Evolutionary conservation across 2,113 vertebrate genomes (phyloP).

Genomic region (Coryphaenoides rupestris): DNA sequence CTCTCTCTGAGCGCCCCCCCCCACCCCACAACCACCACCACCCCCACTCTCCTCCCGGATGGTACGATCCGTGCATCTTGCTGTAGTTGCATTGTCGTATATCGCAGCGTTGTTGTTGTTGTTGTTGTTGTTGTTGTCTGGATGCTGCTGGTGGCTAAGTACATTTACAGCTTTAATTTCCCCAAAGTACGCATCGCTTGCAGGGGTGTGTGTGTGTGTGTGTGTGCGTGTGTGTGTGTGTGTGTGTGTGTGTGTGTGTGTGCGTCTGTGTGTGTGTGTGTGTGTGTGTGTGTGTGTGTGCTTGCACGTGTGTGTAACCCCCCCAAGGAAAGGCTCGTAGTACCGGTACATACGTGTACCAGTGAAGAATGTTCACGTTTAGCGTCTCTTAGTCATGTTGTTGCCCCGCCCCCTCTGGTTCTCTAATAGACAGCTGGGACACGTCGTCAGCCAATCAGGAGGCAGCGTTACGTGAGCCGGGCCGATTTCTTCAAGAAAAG

Average conservation of each 20-base stretch:
- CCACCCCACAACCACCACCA: too few species aligned
- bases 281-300: conserved; percentile 23
- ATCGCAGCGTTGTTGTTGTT: background rate
- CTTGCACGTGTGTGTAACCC: conserved; percentile 23
- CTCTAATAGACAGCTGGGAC: conserved; percentile 77
- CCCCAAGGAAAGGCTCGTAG: too few species aligned
- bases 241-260: conserved; percentile 23
- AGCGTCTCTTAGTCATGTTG: conserved; percentile 54
- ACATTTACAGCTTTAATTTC: conserved; percentile 69
- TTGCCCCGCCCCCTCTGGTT: conserved; percentile 74
- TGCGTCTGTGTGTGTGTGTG: conserved; percentile 23
- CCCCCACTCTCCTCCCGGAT: too few species aligned
- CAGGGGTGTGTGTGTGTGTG: conserved; percentile 53
- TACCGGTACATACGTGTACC: too few species aligned
- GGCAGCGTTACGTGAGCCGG: conserved; percentile 81
- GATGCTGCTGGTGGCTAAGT: conserved; percentile 28
- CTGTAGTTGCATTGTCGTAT: background rate
- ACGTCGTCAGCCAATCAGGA: conserved; percentile 83
- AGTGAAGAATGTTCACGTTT: conserved; percentile 78
- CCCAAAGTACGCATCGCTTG: conserved; percentile 50
- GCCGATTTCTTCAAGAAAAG: conserved; percentile 80
- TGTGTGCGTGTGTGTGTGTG: conserved; percentile 24
- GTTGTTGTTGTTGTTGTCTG: conserved; percentile 6
- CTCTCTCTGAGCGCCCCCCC: conserved; percentile 2
- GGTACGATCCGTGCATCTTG: too few species aligned